A percentile compares a stretch with the other conserved stretches of the same genome.
Evolutionary conservation across 2,888 invertebrate genomes (phyloP).

Genomic region (Mythimna pallens): DNA sequence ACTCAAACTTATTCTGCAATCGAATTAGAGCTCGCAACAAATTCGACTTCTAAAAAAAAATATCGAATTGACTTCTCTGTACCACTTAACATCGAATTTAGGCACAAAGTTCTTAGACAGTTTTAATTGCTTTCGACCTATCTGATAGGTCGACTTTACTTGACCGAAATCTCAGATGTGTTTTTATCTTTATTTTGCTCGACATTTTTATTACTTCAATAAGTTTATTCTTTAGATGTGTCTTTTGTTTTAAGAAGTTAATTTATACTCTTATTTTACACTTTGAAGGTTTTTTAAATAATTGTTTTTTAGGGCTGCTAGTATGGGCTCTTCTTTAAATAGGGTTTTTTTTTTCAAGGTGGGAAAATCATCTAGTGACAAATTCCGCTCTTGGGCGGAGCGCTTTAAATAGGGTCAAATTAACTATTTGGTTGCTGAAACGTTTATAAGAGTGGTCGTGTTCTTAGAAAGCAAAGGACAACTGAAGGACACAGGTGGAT

Average conservation of each 20-base stretch:
- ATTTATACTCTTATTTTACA: not conserved
- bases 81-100: constrained; percentile 52
- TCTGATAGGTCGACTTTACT: constrained; percentile 68
- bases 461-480: too few species aligned
- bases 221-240: constrained; percentile 20
- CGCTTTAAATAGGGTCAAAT: not conserved
- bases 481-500: too few species aligned
- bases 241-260: not conserved
- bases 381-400: too few species aligned
- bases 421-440: not conserved
- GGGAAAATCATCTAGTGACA: too few species aligned
- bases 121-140: constrained; percentile 80
- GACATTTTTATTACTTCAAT: constrained; percentile 40
- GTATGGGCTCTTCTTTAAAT: not conserved
- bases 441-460: too few species aligned
- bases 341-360: too few species aligned
- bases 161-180: constrained; percentile 63
- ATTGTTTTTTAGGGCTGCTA: not conserved
- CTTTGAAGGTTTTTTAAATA: not conserved
- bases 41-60: constrained; percentile 26
- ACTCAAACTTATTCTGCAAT: constrained; percentile 23
- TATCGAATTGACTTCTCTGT: constrained; percentile 33
- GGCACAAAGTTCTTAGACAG: constrained; percentile 74
- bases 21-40: constrained; percentile 3
- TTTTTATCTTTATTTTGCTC: constrained; percentile 51